Evolutionary conservation across 2,797 vertebrate species (phyloP).

Genomic region (Tenualosa ilisha): DNA sequence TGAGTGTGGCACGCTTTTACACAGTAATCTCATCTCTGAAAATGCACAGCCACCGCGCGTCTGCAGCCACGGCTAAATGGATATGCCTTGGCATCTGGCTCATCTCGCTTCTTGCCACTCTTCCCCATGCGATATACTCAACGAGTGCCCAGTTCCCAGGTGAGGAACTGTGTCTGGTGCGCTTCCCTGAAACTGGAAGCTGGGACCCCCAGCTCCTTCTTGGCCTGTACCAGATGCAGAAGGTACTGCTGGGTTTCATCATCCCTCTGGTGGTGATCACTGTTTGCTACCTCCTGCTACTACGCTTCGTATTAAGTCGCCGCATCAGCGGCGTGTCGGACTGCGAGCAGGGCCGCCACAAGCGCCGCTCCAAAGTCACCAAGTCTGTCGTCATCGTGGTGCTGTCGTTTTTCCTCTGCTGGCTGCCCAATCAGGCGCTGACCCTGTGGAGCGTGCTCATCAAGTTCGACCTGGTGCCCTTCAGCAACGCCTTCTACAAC

Average conservation of each 20-base stretch:
- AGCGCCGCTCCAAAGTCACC: slow-evolving; percentile 76
- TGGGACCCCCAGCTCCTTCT: slow-evolving; percentile 80
- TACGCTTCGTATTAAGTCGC: slow-evolving; percentile 73
- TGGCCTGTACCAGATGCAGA: slow-evolving; percentile 76
- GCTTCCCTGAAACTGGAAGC: slow-evolving; percentile 73
- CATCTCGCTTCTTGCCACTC: slow-evolving; percentile 69
- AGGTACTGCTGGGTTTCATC: slow-evolving; percentile 76
- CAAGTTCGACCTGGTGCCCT: slow-evolving; percentile 79
- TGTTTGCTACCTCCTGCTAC: slow-evolving; percentile 73
- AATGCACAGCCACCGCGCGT: slow-evolving; percentile 71
- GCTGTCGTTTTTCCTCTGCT: slow-evolving; percentile 81
- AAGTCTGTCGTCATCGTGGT: slow-evolving; percentile 78
- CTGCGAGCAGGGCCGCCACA: slow-evolving; percentile 61
- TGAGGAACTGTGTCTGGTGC: slow-evolving; percentile 75
- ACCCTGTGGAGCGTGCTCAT: slow-evolving; percentile 81
- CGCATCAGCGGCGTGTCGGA: slow-evolving; percentile 62
- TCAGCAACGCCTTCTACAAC: slow-evolving; percentile 80
- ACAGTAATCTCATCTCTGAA: slow-evolving; percentile 74
- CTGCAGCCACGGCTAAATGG: slow-evolving; percentile 69
- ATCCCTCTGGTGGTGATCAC: slow-evolving; percentile 73
- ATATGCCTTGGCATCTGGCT: slow-evolving; percentile 75
- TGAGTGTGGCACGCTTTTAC: slow-evolving; percentile 78
- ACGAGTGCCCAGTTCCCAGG: slow-evolving; percentile 72
- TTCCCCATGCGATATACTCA: slow-evolving; percentile 79
- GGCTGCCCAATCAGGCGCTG: slow-evolving; percentile 81